Evolutionary conservation across 64 coral and sea anemone genomes (phyloP).

Genomic region (Dendrophyllia cribrosa): DNA sequence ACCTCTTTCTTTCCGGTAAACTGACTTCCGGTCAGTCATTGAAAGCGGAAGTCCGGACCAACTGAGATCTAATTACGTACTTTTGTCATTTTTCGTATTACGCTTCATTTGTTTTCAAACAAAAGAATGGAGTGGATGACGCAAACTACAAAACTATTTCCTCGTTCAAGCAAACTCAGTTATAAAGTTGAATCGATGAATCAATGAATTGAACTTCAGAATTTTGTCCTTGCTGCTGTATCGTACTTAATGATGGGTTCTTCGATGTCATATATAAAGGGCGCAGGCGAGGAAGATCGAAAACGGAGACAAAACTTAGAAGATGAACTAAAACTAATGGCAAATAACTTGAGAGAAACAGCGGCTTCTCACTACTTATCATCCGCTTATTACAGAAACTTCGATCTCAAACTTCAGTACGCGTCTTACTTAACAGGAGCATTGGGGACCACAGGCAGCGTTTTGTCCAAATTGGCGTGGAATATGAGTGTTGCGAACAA

Average conservation of each 20-base stretch:
- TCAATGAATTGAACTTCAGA: too few relatives aligned
- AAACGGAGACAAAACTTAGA: not conserved
- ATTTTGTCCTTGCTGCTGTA: too few relatives aligned
- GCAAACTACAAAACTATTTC: too few relatives aligned
- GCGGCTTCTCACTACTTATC: not conserved
- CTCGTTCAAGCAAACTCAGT: too few relatives aligned
- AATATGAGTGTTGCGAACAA: not conserved
- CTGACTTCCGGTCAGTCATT: too few relatives aligned
- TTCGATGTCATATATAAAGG: not conserved
- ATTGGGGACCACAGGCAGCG: not conserved
- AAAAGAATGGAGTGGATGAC: too few relatives aligned
- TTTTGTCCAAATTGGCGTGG: not conserved
- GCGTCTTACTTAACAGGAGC: not conserved
- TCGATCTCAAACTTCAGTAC: not conserved
- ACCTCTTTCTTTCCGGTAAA: too few relatives aligned
- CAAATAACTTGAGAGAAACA: not conserved
- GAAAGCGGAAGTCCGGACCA: too few relatives aligned
- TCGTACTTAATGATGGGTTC: constrained; percentile 12
- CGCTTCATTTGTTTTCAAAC: too few relatives aligned
- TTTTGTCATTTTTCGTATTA: too few relatives aligned
- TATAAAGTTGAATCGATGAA: too few relatives aligned
- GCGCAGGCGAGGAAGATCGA: not conserved
- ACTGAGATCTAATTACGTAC: too few relatives aligned
- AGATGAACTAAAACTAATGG: not conserved
- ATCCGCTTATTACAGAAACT: not conserved